Percentiles rank a stretch among this genome's conserved stretches.
phyloP scores from a whole-genome alignment of 2,888 invertebrate species.

The Loripinus fragilis region DNA sequence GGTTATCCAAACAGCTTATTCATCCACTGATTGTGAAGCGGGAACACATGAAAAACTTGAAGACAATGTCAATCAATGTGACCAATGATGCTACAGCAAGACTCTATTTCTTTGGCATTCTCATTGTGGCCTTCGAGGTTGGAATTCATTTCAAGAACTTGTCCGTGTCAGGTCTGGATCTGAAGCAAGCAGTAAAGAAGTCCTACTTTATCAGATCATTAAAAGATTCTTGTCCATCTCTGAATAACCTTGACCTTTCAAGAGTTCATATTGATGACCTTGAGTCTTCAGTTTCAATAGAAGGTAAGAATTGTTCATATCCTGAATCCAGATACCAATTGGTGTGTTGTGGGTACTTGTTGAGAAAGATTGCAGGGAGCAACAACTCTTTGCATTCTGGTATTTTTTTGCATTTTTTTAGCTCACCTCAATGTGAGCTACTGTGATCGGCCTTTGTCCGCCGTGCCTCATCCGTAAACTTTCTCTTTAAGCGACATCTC shows the following conservation, averaged over 20 bases:
- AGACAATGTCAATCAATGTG: conserved; percentile 76
- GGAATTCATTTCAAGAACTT: conserved; percentile 52
- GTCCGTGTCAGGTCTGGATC: conserved; percentile 55
- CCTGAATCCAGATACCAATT: too few species aligned
- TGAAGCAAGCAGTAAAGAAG: conserved; percentile 54
- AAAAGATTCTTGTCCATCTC: conserved; percentile 62
- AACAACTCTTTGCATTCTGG: too few species aligned
- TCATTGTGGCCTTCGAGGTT: conserved; percentile 73
- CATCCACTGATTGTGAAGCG: conserved; percentile 77
- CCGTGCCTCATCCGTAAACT: too few species aligned
- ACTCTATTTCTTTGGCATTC: conserved; percentile 80
- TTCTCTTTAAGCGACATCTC: too few species aligned
- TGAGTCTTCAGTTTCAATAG: conserved; percentile 46
- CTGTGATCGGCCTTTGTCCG: too few species aligned
- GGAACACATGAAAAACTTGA: conserved; percentile 72
- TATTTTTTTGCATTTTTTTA: too few species aligned
- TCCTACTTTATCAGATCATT: conserved; percentile 52
- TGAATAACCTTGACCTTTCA: conserved; percentile 70
- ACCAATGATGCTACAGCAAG: conserved; percentile 80
- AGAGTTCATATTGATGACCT: conserved; percentile 56
- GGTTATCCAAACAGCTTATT: conserved; percentile 77
- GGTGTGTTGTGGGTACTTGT: too few species aligned
- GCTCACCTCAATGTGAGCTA: too few species aligned
- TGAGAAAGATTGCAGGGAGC: too few species aligned
- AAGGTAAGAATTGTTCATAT: conserved; percentile 17